These are phyloP conservation scores for Hydractinia symbiolongicarpus DNA, from an alignment of 30 jellyfish, hydroid and myxozoan species.

Conservation along the genomic window DNA sequence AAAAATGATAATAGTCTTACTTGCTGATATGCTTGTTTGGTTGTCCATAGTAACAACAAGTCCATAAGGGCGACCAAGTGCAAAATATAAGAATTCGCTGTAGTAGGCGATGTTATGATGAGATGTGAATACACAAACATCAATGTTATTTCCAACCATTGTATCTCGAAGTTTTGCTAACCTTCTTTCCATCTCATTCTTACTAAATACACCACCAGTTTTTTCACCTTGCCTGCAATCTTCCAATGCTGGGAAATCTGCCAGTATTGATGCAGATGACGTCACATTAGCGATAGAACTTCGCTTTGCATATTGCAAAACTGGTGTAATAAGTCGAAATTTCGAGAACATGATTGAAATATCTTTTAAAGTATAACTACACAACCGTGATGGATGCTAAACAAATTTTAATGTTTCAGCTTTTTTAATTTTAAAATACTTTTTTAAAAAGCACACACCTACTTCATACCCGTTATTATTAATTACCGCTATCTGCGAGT, in stretches of 20 bases:
- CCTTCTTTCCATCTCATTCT: conserved; percentile 62
- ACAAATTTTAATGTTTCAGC: no score
- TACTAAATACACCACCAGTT: conserved; percentile 45
- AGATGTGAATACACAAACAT: conserved; percentile 76
- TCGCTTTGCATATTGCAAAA: no score
- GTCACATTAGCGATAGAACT: no score
- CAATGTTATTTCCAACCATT: conserved; percentile 57
- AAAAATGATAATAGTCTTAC: conserved; percentile 24
- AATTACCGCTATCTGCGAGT: no score
- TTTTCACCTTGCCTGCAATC: conserved; percentile 78
- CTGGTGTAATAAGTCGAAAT: no score
- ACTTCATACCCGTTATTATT: no score
- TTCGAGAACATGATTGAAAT: no score
- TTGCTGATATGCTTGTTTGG: conserved; percentile 53
- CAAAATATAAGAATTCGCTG: conserved; percentile 69
- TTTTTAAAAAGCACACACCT: no score
- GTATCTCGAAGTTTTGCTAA: conserved; percentile 48
- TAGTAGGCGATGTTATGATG: conserved; percentile 65
- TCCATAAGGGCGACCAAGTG: conserved; percentile 77
- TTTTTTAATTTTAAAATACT: no score
- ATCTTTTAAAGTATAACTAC: conserved; percentile 1
- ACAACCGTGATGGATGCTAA: no score
- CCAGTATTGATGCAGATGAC: neutral
- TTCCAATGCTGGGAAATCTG: conserved; percentile 30
- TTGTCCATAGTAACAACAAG: conserved; percentile 68